Evolutionary conservation across 2,888 invertebrate genomes (phyloP), one percentile per base, ranked within the genome.

Genomic region (Drosophila merina): DNA sequence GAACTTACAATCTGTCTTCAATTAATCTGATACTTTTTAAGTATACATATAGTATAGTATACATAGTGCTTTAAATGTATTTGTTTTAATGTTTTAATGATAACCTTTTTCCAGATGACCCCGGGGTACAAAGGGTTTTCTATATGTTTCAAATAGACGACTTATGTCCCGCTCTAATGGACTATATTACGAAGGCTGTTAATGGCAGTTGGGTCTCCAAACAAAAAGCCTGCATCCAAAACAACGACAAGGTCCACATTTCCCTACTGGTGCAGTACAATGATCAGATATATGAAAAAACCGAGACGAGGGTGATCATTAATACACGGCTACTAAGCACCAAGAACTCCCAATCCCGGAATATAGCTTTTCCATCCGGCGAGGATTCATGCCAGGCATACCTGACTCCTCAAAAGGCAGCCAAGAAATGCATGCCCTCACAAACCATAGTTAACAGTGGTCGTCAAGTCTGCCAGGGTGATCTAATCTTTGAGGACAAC

Each of bases 401-500:
- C 36, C 10, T 76, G 2, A 8, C 33, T 1, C n/a, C 64, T 0
- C 48, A 56, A 12, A 48, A 62, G 20, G 38, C 67, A 7, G 10
- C 38, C 1, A 72, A 64, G 4, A 38, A 26, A 3, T 88, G 87
- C 33, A 68, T 58, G 6, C 55, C 68, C 4, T 57, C 73, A 0
- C 62, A 60, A 14, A 84, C 72, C 7, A 64, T 72, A 9, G 54
- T 73, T 3, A 49, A 25, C 26, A 66, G 28, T 28, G 60, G 57
- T 1, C 56, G 56, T 26, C 45, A 26, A 4, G 59, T 52, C 4
- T 85, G 85, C 33, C 59, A 91, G 9, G 93, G 93, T 0, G 91
- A 93, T 55, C 89, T 93, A 1, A 89, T 95, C 49, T 94, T 95
- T 74, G 93, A 94, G 57, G 95, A 96, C 55, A 91, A 93, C 70